Percentiles rank a stretch among this genome's conserved stretches.
Evolutionary conservation across 2,113 vertebrate genomes (phyloP).

Genomic region (Regulus satrapa): DNA sequence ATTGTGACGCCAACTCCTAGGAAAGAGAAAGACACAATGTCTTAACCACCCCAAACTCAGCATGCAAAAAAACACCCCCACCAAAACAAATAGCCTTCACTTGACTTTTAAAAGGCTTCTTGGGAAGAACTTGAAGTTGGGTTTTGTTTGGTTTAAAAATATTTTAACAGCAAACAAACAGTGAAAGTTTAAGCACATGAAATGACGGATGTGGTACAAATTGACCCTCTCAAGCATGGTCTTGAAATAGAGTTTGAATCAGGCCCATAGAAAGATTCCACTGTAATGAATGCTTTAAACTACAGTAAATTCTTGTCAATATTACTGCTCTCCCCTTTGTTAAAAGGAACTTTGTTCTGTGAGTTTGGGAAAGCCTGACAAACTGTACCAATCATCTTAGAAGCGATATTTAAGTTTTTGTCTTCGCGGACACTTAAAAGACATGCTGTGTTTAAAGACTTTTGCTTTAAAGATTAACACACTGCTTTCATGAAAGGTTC

Average conservation of each 20-base stretch:
- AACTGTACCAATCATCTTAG: not conserved
- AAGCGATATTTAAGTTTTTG: not conserved
- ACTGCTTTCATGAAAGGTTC: not conserved
- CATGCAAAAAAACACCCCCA: not conserved
- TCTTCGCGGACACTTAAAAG: not conserved
- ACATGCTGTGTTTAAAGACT: not conserved
- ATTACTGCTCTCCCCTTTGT: not conserved
- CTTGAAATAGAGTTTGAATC: not conserved
- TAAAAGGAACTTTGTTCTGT: not conserved
- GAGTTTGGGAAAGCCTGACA: not conserved
- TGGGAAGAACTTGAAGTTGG: not conserved
- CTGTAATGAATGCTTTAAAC: not conserved
- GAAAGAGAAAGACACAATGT: not conserved
- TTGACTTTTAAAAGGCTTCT: not conserved
- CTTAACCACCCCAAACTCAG: not conserved
- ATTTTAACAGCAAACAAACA: not conserved
- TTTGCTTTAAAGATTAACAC: not conserved
- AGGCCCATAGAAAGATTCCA: not conserved
- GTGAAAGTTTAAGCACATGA: not conserved
- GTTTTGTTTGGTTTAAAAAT: not conserved
- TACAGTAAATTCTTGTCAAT: not conserved
- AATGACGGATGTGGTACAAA: not conserved
- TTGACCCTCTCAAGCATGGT: not conserved
- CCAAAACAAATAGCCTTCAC: not conserved
- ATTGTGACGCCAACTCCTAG: conserved; percentile 89